Percentiles rank a stretch among this genome's conserved stretches.
These are phyloP conservation scores for Ctenodactylus gundi DNA, from an alignment of 2,113 vertebrate species.

Conservation along the genomic window DNA sequence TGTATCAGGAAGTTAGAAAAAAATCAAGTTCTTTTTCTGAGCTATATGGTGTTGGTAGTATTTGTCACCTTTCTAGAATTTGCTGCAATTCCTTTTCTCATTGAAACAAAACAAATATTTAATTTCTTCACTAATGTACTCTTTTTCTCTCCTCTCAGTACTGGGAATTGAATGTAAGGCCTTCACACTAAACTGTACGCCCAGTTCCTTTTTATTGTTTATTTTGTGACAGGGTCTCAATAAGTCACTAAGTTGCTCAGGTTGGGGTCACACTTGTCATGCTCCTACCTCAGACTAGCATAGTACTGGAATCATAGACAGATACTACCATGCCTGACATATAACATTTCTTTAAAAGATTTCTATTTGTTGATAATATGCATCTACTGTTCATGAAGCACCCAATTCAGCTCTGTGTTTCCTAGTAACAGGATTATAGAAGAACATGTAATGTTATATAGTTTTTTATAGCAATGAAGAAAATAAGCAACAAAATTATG, in stretches of 20 bases:
- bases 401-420: conserved; percentile 1
- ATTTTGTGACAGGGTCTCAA: background rate
- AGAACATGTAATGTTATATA: background rate
- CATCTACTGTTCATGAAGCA: background rate
- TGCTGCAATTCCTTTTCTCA: background rate
- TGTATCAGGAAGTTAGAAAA: background rate
- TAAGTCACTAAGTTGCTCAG: background rate
- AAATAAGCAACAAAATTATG: background rate
- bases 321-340: background rate
- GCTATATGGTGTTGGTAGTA: background rate
- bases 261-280: background rate
- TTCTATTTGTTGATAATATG: background rate
- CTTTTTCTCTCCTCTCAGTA: background rate
- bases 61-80: conserved; percentile 6
- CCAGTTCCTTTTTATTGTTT: background rate
- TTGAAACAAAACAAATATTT: background rate
- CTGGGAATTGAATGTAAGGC: background rate
- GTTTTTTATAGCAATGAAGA: background rate
- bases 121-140: background rate
- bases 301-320: background rate
- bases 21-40: background rate
- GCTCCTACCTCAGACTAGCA: background rate
- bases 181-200: background rate
- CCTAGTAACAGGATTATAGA: background rate
- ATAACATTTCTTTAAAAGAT: conserved; percentile 11